Conservation (phyloP, 2,888 invertebrate genomes). For the Andrena hattorfiana region DNA sequence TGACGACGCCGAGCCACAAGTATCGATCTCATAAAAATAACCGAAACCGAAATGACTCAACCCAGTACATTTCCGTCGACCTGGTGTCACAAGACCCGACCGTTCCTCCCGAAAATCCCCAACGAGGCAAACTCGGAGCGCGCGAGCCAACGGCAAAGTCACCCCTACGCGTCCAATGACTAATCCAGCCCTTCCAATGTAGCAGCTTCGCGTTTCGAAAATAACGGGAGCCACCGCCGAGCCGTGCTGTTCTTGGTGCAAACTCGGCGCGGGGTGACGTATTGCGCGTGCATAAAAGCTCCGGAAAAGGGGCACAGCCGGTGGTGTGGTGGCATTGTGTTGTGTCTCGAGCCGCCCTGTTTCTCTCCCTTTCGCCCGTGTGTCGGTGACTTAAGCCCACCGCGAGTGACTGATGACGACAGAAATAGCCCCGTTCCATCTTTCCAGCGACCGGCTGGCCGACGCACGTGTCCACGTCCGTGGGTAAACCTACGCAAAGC, state of each 20-base stretch:
- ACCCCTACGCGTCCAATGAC: constrained; percentile 25
- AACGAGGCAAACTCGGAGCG: background rate
- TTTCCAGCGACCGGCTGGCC: constrained; percentile 63
- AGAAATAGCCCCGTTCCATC: constrained; percentile 80
- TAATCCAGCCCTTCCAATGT: constrained; percentile 16
- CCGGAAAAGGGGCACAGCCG: constrained; percentile 59
- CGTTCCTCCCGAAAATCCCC: background rate
- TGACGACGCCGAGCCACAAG: background rate
- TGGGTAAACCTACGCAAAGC: constrained; percentile 71
- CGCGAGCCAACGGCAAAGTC: background rate
- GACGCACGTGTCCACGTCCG: constrained; percentile 76
- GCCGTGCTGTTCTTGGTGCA: constrained; percentile 26
- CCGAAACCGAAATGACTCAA: background rate
- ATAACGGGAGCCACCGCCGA: constrained; percentile 47
- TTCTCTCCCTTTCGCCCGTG: constrained; percentile 34
- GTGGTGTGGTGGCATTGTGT: constrained; percentile 53
- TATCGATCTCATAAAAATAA: constrained; percentile 10
- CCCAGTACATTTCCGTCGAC: background rate
- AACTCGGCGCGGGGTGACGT: constrained; percentile 36
- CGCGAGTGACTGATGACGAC: constrained; percentile 83
- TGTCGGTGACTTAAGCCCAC: constrained; percentile 65
- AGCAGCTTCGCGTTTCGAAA: constrained; percentile 45
- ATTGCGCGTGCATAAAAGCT: constrained; percentile 36
- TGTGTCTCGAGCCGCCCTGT: constrained; percentile 56
- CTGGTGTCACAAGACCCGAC: background rate